phyloP scores from a whole-genome alignment of 1,140 invertebrate genomes.

The Drosophila virilis region DNA sequence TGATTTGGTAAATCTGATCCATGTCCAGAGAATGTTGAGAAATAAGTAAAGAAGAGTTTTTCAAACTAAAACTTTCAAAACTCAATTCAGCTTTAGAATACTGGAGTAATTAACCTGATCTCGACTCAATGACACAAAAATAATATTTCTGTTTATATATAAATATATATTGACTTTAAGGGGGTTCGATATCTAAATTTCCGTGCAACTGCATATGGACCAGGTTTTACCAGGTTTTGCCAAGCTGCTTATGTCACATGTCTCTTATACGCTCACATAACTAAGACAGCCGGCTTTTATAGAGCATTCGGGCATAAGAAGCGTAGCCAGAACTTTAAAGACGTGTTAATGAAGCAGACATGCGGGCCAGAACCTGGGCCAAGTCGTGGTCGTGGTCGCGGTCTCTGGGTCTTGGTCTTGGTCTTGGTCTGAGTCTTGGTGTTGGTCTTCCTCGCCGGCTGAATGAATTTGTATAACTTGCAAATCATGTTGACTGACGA shows the following conservation, averaged over 20 bases:
- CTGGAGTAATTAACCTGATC: too few relatives aligned
- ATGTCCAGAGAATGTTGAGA: not conserved
- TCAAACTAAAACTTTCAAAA: too few relatives aligned
- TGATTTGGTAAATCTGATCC: not conserved
- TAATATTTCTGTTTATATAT: too few relatives aligned
- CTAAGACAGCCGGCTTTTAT: not conserved
- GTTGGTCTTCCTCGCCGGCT: conserved; percentile 25
- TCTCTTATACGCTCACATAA: not conserved
- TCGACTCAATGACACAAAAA: too few relatives aligned
- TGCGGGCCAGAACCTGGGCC: conserved; percentile 61
- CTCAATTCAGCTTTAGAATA: too few relatives aligned
- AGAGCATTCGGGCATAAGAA: conserved; percentile 28
- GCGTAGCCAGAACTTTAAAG: conserved; percentile 55
- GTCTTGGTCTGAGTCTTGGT: conserved; percentile 16
- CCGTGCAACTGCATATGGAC: too few relatives aligned
- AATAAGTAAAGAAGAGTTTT: too few relatives aligned
- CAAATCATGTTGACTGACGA: conserved; percentile 80
- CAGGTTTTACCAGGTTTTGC: too few relatives aligned
- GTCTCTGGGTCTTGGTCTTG: conserved; percentile 19
- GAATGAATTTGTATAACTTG: conserved; percentile 80
- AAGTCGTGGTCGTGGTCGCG: conserved; percentile 39
- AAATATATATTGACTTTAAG: too few relatives aligned
- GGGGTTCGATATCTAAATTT: too few relatives aligned
- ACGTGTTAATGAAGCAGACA: conserved; percentile 82
- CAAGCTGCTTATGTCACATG: not conserved